phyloP scores from a whole-genome alignment of 2,113 vertebrate genomes.

The Malurus melanocephalus region DNA sequence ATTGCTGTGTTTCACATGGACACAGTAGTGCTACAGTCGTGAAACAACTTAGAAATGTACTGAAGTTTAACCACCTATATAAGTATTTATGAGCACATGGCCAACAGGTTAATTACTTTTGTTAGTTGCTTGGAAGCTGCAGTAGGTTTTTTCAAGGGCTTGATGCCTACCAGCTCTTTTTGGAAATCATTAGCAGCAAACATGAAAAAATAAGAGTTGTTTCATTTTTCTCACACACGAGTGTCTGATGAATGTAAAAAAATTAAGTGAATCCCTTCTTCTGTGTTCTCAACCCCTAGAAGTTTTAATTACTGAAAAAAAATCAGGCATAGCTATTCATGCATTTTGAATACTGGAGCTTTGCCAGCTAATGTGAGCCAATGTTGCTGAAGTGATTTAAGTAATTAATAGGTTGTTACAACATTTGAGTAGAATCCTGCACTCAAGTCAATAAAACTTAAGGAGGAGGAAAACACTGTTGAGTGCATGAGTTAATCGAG shows the following conservation, averaged over 20 bases:
- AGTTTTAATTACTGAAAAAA: slow-evolving; percentile 47
- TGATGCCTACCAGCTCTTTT: slow-evolving; percentile 30
- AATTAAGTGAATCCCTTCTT: neutral
- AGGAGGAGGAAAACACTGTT: slow-evolving; percentile 21
- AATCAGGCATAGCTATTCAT: neutral
- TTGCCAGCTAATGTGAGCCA: slow-evolving; percentile 24
- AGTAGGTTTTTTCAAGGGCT: neutral
- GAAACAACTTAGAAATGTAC: neutral
- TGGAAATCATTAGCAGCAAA: slow-evolving; percentile 1
- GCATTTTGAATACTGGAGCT: slow-evolving; percentile 39
- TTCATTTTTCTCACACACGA: slow-evolving; percentile 17
- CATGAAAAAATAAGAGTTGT: neutral
- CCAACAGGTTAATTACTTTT: slow-evolving; percentile 38
- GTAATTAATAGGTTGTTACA: slow-evolving; percentile 51
- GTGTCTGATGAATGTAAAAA: slow-evolving; percentile 38
- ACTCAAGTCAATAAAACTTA: slow-evolving; percentile 56
- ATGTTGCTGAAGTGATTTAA: slow-evolving; percentile 46
- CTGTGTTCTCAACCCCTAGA: neutral
- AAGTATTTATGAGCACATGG: neutral
- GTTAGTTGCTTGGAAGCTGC: neutral
- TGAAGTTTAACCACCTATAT: neutral
- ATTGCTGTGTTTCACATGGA: neutral
- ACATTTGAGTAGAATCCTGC: slow-evolving; percentile 33
- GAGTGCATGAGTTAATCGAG: slow-evolving; percentile 34
- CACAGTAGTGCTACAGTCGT: neutral